These are phyloP conservation scores for Chionis minor DNA, from an alignment of 2,113 vertebrate species.

Conservation along the genomic window DNA sequence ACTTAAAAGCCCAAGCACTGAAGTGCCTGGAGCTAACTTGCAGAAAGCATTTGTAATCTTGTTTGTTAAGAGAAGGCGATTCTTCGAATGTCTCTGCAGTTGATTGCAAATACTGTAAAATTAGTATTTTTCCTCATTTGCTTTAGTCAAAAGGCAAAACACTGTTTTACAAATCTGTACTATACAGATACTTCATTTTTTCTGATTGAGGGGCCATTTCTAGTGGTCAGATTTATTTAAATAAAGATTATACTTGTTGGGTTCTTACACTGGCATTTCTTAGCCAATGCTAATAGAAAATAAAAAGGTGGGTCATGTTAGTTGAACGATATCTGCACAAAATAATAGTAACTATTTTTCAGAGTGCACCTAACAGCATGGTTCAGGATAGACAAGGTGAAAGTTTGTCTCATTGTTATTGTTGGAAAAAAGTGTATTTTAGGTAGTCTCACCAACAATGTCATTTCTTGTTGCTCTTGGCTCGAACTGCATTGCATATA, in stretches of 20 bases:
- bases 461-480: constrained; percentile 73
- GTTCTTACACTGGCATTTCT: not conserved
- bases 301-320: not conserved
- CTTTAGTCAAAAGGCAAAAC: not conserved
- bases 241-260: not conserved
- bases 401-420: accelerated
- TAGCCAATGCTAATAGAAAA: not conserved
- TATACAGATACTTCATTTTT: not conserved
- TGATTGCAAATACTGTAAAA: not conserved
- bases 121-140: not conserved
- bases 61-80: not conserved
- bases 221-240: not conserved
- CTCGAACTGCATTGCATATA: constrained; percentile 78
- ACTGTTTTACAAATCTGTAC: not conserved
- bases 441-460: constrained; percentile 63
- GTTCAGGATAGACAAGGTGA: not conserved
- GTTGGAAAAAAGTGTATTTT: not conserved
- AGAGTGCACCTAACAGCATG: not conserved
- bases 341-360: not conserved
- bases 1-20: not conserved
- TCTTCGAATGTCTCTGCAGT: not conserved
- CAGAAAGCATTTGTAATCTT: not conserved
- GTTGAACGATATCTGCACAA: not conserved
- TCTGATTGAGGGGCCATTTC: not conserved
- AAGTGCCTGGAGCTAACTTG: not conserved